Conservation (phyloP, 2,113 vertebrate species). For the Tenebrosternarchus preto region DNA sequence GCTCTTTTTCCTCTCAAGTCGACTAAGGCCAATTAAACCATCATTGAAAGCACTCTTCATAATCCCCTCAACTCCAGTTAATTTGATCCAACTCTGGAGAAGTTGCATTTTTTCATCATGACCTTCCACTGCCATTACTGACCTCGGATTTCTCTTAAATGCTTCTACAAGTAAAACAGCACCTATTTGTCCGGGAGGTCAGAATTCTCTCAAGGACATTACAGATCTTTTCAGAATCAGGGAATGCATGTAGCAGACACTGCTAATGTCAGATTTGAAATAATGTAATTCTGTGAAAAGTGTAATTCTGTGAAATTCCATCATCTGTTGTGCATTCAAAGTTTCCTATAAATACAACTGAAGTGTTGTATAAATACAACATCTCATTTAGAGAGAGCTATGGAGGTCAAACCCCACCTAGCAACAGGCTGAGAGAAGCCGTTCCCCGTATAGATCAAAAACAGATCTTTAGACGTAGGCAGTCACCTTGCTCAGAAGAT, state of each 20-base stretch:
- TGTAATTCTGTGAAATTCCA: background rate
- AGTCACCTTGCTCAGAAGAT: slow-evolving; percentile 15
- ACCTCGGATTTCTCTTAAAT: slow-evolving; percentile 11
- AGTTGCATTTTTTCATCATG: slow-evolving; percentile 9
- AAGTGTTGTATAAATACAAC: no score
- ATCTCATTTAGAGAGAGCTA: no score
- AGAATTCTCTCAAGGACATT: background rate
- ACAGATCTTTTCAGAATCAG: background rate
- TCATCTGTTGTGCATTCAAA: background rate
- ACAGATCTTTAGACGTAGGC: background rate
- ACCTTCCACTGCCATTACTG: slow-evolving; percentile 24
- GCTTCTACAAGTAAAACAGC: background rate
- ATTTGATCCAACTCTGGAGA: slow-evolving; percentile 24
- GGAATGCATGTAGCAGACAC: background rate
- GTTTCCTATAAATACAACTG: background rate
- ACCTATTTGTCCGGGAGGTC: background rate
- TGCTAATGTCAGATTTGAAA: background rate
- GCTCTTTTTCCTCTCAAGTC: slow-evolving; percentile 38
- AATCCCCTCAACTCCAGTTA: slow-evolving; percentile 17
- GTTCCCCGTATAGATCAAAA: background rate
- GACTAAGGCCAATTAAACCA: slow-evolving; percentile 52
- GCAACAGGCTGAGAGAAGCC: background rate
- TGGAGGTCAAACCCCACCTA: background rate
- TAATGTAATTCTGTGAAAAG: background rate
- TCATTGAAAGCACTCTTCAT: slow-evolving; percentile 31